Evolutionary conservation across 1,140 invertebrate species (phyloP).

Genomic region (Bombus waltoni): DNA sequence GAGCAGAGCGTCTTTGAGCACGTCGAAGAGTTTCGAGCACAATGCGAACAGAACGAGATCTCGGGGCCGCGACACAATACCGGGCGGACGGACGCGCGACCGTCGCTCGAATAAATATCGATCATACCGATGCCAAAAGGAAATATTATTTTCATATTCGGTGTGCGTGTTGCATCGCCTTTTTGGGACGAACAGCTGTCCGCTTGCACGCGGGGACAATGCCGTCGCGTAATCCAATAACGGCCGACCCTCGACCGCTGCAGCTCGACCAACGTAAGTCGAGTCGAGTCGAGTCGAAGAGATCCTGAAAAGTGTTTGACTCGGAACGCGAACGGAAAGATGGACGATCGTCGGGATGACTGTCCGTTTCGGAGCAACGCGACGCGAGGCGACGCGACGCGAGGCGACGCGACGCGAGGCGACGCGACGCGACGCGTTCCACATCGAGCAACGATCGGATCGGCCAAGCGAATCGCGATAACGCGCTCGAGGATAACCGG

Average conservation of each 20-base stretch:
- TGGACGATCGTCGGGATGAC: constrained; percentile 23
- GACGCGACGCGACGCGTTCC: no score
- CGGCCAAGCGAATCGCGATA: background rate
- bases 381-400: no score
- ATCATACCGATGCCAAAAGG: constrained; percentile 69
- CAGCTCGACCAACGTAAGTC: background rate
- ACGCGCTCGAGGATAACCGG: constrained; percentile 35
- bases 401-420: no score
- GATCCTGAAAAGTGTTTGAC: constrained; percentile 15
- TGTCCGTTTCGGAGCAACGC: background rate
- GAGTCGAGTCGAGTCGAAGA: background rate
- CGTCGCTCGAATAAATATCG: constrained; percentile 76
- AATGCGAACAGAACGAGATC: constrained; percentile 55
- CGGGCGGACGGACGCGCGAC: constrained; percentile 33
- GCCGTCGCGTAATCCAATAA: constrained; percentile 74
- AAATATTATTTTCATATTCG: constrained; percentile 79
- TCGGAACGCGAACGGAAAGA: background rate
- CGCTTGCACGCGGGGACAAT: constrained; percentile 63
- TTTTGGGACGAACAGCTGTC: constrained; percentile 60
- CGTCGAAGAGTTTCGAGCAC: constrained; percentile 20
- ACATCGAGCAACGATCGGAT: no score
- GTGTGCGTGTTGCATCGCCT: constrained; percentile 47
- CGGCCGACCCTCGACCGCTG: constrained; percentile 48
- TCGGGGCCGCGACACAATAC: constrained; percentile 40
- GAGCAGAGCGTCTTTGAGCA: background rate